A percentile compares a stretch with the other conserved stretches of the same genome.
phyloP scores from a whole-genome alignment of 1,140 invertebrate species.

The Holotrichia oblita region DNA sequence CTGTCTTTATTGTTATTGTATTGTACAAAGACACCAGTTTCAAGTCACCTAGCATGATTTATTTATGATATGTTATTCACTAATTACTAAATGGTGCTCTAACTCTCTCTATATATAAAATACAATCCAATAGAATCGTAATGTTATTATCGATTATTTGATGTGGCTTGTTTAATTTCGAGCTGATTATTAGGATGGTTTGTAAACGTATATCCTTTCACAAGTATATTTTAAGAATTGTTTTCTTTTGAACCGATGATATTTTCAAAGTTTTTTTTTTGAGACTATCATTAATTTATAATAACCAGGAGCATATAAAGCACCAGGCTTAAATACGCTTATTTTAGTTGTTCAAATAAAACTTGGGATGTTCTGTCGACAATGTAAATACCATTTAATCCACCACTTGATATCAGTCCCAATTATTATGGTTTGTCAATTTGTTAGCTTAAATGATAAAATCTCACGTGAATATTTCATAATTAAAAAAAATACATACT shows the following conservation, averaged over 20 bases:
- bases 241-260: background rate
- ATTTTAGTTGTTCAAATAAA: background rate
- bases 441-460: background rate
- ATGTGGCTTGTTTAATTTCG: constrained; percentile 24
- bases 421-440: background rate
- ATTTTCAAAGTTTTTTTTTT: constrained; percentile 25
- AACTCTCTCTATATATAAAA: constrained; percentile 8
- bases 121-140: constrained; percentile 1
- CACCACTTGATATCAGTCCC: background rate
- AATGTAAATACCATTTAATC: background rate
- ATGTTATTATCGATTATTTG: constrained; percentile 1
- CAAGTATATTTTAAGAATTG: background rate
- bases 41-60: constrained; percentile 56
- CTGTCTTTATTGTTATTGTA: constrained; percentile 22
- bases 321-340: background rate
- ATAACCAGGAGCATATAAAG: background rate
- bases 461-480: background rate
- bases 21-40: constrained; percentile 27
- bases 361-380: background rate
- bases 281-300: background rate
- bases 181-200: background rate
- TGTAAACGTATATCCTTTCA: background rate
- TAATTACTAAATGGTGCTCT: constrained; percentile 28
- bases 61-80: constrained; percentile 15
- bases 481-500: no score